Conservation (phyloP, 2,113 vertebrate genomes). For the Isurus oxyrinchus region DNA sequence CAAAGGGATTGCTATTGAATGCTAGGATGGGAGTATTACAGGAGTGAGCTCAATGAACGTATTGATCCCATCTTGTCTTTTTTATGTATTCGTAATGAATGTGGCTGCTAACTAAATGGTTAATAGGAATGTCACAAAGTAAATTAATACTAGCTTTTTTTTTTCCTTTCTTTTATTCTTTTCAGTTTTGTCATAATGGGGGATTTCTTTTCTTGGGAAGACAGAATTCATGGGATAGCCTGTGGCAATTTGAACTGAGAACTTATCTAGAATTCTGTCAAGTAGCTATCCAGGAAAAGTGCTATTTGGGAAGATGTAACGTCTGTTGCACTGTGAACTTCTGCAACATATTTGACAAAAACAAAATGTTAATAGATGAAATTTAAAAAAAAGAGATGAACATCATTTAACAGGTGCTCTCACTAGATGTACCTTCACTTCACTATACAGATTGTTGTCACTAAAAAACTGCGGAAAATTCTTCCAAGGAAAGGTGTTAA, state of each 20-base stretch:
- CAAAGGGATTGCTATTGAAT: too few relatives aligned
- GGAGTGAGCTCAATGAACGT: too few relatives aligned
- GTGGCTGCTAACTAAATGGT: too few relatives aligned
- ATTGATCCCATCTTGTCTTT: too few relatives aligned
- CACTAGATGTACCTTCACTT: background rate
- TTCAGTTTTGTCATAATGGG: too few relatives aligned
- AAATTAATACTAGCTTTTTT: too few relatives aligned
- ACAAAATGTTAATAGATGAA: background rate
- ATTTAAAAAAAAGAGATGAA: background rate
- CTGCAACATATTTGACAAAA: background rate
- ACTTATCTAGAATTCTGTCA: background rate
- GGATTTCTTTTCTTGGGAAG: background rate
- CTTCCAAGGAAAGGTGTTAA: background rate
- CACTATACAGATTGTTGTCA: background rate
- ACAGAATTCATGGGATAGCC: background rate
- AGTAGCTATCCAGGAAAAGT: background rate
- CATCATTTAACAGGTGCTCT: background rate
- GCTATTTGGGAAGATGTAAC: too few relatives aligned
- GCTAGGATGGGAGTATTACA: too few relatives aligned
- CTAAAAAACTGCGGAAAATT: background rate
- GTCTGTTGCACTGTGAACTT: background rate
- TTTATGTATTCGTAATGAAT: too few relatives aligned
- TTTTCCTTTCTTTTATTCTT: too few relatives aligned
- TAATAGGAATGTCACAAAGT: too few relatives aligned
- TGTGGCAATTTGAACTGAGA: background rate